These are phyloP conservation scores for Agapetus fuscipes DNA, from an alignment of 2,888 invertebrate genomes.

Conservation along the genomic window DNA sequence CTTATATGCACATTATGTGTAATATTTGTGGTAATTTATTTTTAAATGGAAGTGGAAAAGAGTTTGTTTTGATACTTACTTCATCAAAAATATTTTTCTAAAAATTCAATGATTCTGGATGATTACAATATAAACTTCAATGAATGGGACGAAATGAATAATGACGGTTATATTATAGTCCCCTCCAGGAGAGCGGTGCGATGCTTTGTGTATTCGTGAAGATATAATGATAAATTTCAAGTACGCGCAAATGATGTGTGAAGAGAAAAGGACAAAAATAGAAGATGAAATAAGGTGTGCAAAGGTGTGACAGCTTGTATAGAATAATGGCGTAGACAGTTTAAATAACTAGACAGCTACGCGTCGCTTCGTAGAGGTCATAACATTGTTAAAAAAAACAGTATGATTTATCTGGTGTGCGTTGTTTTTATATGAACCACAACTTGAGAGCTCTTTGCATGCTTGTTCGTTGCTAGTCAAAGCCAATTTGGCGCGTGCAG, in stretches of 20 bases:
- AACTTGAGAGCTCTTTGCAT: no score
- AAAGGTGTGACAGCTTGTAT: neutral
- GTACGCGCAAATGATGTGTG: neutral
- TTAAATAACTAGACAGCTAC: neutral
- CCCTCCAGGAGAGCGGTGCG: neutral
- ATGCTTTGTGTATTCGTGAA: neutral
- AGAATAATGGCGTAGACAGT: neutral
- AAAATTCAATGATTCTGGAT: no score
- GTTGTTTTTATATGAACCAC: no score
- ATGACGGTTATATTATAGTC: neutral
- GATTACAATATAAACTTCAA: no score
- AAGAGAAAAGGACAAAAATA: neutral
- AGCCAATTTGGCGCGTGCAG: no score
- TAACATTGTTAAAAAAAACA: neutral
- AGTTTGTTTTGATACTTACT: no score
- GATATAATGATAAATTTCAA: neutral
- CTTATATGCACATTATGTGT: no score
- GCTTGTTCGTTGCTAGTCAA: no score
- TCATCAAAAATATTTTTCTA: no score
- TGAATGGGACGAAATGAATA: neutral
- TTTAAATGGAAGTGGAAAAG: no score
- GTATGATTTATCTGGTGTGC: neutral
- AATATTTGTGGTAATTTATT: no score
- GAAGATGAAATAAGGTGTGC: neutral
- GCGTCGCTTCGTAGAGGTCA: neutral